Base-by-base conservation (phyloP, 1,140 invertebrate genomes). In the Aradophagus sp. region DNA sequence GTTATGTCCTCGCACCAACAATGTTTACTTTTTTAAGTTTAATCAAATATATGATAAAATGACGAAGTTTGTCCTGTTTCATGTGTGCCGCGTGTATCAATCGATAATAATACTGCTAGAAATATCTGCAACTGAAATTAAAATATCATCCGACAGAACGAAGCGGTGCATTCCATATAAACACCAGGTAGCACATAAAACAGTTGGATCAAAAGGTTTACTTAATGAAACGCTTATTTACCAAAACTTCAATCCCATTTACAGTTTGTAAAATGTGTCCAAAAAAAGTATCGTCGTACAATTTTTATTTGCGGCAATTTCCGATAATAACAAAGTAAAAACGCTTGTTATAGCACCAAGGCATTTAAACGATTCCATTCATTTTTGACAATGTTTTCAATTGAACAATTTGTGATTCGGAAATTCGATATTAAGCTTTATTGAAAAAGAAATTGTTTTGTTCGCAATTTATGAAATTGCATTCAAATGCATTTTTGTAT, bases 31-130 rank as follows among this genome's bases (percentile, higher is more conserved):
- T 59, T 31, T 47, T 53, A 6, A 12, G 16, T 32, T 55, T 29
- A 23, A 44, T 44, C 29, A 36, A 26, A 16, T 53, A 38, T 47
- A 44, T 63, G 10, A 8, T 41, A 39, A 47, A 53, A 55, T 63
- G 47, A 53, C 48, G 17, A 39, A 26, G 48, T 53, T 63, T 63
- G 8, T 45, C 12, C n/a, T 50, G 31, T 52, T 62, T 42, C 36
- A 32, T 45, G 11, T 31, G 23, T 47, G 26, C 32, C 19, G 11
- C 19, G 11, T 62, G 20, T 45, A 47, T 65, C 35, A 50, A 41
- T 55, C 50, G 56, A 58, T 67, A 67, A 67, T 67, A 67, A 67
- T 67, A 67, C 62, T 67, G 62, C 38, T 58, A 39, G 19, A 14
- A 67, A 58, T 17, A 41, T 59, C 59, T 52, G 31, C 45, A 58